Percentiles rank a stretch among this genome's conserved stretches.
These are phyloP conservation scores for Philaenus spumarius DNA, from an alignment of 1,140 invertebrate species.

Conservation along the genomic window DNA sequence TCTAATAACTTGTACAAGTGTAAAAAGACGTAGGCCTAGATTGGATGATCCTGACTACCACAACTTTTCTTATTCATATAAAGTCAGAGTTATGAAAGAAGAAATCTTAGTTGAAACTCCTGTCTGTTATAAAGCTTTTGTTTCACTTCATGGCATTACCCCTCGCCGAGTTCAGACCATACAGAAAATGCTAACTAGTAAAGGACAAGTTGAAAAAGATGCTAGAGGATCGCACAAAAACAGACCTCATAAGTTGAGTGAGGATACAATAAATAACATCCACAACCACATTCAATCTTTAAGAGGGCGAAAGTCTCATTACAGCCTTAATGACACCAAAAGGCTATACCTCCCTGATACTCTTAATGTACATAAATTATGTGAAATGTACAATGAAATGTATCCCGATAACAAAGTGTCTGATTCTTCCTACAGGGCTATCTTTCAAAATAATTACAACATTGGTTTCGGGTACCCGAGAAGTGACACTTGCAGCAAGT, in stretches of 20 bases:
- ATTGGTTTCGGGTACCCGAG: constrained; percentile 20
- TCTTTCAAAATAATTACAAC: constrained; percentile 18
- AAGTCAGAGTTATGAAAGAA: not conserved
- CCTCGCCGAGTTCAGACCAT: not conserved
- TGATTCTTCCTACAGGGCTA: constrained; percentile 10
- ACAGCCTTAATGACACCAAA: constrained; percentile 19
- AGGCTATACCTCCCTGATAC: constrained; percentile 22
- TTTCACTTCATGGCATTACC: not conserved
- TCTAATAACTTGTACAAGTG: not conserved
- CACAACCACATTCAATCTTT: constrained; percentile 4
- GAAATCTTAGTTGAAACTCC: not conserved
- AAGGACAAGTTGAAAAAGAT: not conserved
- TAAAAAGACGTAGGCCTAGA: constrained; percentile 6
- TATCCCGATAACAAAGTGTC: constrained; percentile 4
- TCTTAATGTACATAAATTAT: constrained; percentile 20
- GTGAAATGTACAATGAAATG: constrained; percentile 7
- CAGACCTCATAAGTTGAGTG: not conserved
- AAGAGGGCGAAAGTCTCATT: constrained; percentile 17
- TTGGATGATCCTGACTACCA: constrained; percentile 12
- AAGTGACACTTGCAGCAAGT: constrained; percentile 8
- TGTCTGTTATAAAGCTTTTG: constrained; percentile 6
- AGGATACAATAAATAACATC: not conserved
- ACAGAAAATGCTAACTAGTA: not conserved
- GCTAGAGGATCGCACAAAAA: constrained; percentile 11
- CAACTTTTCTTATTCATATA: constrained; percentile 11